Evolutionary conservation across 1,140 invertebrate genomes (phyloP).

Genomic region (Brachionus manjavacas): DNA sequence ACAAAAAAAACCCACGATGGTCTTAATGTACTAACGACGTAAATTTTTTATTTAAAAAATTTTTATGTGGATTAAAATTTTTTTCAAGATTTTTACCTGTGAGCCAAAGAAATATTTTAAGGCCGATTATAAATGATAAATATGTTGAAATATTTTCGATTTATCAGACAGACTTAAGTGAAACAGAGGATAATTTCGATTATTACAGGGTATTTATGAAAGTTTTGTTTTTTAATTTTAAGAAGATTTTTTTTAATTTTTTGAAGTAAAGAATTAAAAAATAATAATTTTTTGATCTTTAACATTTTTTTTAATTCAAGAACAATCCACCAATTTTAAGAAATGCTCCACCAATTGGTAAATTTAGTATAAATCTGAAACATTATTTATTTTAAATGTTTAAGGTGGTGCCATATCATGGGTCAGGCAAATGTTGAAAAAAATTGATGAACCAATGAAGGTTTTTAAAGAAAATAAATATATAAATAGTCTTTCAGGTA

Average conservation of each 20-base stretch:
- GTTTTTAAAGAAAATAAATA: conserved; percentile 38
- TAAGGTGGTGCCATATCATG: conserved; percentile 52
- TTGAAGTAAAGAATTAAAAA: too few species aligned
- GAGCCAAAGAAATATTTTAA: conserved; percentile 49
- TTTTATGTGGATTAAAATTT: background rate
- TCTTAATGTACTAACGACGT: conserved; percentile 54
- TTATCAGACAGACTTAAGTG: conserved; percentile 54
- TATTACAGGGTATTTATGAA: conserved; percentile 48
- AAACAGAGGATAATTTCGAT: conserved; percentile 54
- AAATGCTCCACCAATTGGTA: conserved; percentile 54
- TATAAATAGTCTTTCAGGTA: conserved; percentile 22
- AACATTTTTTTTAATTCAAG: background rate
- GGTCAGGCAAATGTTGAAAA: conserved; percentile 52
- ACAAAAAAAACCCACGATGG: conserved; percentile 55
- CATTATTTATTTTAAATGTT: background rate
- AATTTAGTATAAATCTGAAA: background rate
- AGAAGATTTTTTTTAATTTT: too few species aligned
- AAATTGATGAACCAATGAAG: conserved; percentile 56
- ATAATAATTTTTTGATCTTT: too few species aligned
- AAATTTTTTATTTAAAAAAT: conserved; percentile 27
- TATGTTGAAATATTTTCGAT: conserved; percentile 56
- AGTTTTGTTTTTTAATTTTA: background rate
- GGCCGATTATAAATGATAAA: conserved; percentile 52
- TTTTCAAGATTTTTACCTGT: conserved; percentile 49
- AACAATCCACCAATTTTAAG: conserved; percentile 50